A percentile compares a stretch with the other conserved stretches of the same genome.
These are phyloP conservation scores for Cyanoramphus novaezelandiae DNA, from an alignment of 2,113 vertebrate genomes.

Conservation along the genomic window DNA sequence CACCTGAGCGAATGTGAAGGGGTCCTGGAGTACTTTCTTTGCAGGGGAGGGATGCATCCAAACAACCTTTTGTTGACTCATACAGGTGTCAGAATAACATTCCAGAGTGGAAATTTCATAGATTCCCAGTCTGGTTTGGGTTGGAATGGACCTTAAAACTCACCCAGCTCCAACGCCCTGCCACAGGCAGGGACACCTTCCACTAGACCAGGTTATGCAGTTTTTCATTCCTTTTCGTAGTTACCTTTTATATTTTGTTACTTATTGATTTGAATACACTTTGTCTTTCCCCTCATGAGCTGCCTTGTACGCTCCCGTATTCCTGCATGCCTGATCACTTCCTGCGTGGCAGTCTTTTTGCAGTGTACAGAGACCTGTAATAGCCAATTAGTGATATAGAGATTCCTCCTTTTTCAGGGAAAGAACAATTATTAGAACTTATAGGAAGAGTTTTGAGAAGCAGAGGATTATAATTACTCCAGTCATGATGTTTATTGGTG, in stretches of 20 bases:
- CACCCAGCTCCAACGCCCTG: neutral
- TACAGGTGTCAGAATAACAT: neutral
- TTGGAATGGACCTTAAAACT: neutral
- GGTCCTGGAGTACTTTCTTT: neutral
- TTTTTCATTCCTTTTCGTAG: neutral
- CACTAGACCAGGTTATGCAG: neutral
- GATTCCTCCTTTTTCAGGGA: neutral
- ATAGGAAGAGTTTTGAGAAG: neutral
- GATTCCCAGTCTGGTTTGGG: neutral
- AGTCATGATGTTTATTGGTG: neutral
- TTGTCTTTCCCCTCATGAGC: neutral
- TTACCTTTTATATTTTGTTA: neutral
- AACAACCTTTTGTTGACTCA: neutral
- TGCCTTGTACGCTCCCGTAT: neutral
- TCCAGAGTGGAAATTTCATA: neutral
- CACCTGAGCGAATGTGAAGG: neutral
- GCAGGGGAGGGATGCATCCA: neutral
- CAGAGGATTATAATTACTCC: neutral
- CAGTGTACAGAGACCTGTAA: neutral
- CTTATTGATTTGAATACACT: neutral
- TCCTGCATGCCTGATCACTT: neutral
- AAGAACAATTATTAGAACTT: neutral
- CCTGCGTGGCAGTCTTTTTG: neutral
- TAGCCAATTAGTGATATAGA: neutral
- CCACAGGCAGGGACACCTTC: neutral